Evolutionary conservation across 23 tunicate species (phyloP), one percentile per base, ranked within the genome.

Genomic region (Halocynthia roretzi): DNA sequence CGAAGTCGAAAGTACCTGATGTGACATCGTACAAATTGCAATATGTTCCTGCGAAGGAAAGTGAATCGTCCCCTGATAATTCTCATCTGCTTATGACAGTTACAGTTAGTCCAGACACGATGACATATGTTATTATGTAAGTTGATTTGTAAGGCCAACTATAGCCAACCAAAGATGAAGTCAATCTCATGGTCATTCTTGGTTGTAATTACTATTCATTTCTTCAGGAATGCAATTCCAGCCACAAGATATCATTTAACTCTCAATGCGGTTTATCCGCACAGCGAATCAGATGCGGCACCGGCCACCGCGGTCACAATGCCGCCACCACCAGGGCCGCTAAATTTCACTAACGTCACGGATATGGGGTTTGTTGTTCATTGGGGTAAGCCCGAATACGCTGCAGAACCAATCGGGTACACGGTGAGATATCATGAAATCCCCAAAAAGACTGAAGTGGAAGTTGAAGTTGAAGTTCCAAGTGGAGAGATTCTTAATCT

Each of bases 311-410:
- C 87, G 6, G 75, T 84, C 14, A 82, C 81, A 50, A 71, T 77
- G 40, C 61, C 80, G 14, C 87, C 95, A 5, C 87, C 95, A 8
- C 76, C 75, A 6, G 95, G 87, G 6, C 87, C 95, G 6, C 8
- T 83, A 40, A 63, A 61, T 51, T 83, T 83, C 57, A 78, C 77
- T 54, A 60, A 88, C 76, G 77, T 88, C 71, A 78, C 86, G 7
- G 95, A 83, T 11, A 49, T 77, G 18, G 58, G 83, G 8, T 83
- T 88, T 23, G 56, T 83, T 50, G 87, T 71, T 8, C 76, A 73
- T 31, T 88, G 95, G 95, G 54, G 66, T 8, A 58, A 65, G 6
- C 81, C 81, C 0, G 71, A 78, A 23, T 55, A 56, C 50, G 50
- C 40, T 50, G 75, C 78, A 5, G 22, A 63, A 65, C 87, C 84